These are phyloP conservation scores for Lottia gigantea DNA, from an alignment of 2,888 invertebrate genomes.

Conservation along the genomic window DNA sequence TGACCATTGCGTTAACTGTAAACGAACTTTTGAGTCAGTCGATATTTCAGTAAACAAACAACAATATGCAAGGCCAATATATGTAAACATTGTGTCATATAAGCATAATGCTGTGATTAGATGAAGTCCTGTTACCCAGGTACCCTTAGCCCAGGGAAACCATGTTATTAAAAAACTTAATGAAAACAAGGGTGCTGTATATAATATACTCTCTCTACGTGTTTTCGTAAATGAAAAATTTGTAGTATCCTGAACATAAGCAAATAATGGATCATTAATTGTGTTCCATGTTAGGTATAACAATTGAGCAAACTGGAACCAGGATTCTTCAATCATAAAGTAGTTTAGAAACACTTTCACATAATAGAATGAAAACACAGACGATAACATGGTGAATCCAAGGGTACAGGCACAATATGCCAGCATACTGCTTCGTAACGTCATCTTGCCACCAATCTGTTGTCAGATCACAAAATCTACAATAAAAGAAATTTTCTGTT, in stretches of 20 bases:
- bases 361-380: conserved; percentile 69
- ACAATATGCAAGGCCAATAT: conserved; percentile 66
- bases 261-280: conserved; percentile 70
- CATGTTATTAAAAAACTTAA: conserved; percentile 67
- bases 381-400: conserved; percentile 56
- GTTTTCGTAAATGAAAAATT: conserved; percentile 59
- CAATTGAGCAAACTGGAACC: conserved; percentile 68
- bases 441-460: neutral
- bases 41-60: conserved; percentile 67
- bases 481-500: too few relatives aligned
- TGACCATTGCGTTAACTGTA: conserved; percentile 63
- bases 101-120: conserved; percentile 67
- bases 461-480: neutral
- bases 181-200: conserved; percentile 66
- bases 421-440: conserved; percentile 30
- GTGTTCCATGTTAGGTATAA: conserved; percentile 70
- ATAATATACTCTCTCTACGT: conserved; percentile 66
- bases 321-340: conserved; percentile 67
- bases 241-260: conserved; percentile 64
- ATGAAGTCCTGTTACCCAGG: conserved; percentile 67
- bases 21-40: conserved; percentile 53
- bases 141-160: conserved; percentile 51
- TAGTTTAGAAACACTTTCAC: conserved; percentile 68
- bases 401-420: conserved; percentile 50
- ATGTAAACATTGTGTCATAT: conserved; percentile 69